These are phyloP conservation scores for Echinops telfairi DNA, from an alignment of 2,113 vertebrate species.

Conservation along the genomic window DNA sequence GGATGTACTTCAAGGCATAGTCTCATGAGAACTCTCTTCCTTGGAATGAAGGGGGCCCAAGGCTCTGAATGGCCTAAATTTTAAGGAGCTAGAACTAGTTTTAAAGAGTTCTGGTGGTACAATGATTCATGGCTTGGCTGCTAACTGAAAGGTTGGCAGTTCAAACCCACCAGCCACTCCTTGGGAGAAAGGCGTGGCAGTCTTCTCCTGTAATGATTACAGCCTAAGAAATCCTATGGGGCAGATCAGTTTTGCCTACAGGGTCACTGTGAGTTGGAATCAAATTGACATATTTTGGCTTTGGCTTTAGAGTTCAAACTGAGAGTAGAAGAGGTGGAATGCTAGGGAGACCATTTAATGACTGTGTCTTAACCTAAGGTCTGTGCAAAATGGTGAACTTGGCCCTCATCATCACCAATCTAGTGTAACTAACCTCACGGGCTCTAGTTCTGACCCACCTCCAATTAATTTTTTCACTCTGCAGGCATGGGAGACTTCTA, in stretches of 20 bases:
- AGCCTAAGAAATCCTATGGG: too few relatives aligned
- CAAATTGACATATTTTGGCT: neutral
- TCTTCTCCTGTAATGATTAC: neutral
- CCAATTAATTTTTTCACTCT: slow-evolving; percentile 35
- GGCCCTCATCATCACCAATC: neutral
- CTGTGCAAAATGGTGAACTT: slow-evolving; percentile 34
- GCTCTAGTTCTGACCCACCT: neutral
- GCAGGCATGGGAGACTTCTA: neutral
- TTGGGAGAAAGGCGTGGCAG: neutral
- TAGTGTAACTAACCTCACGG: neutral
- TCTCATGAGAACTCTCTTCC: slow-evolving; percentile 16
- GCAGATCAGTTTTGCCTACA: neutral
- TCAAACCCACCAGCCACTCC: neutral
- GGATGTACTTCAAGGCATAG: neutral
- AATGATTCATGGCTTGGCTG: neutral
- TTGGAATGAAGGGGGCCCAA: neutral
- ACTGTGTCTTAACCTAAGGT: slow-evolving; percentile 15
- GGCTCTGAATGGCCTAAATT: neutral
- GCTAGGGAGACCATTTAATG: neutral
- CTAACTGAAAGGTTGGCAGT: neutral
- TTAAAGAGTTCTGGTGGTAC: neutral
- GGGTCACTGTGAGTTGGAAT: neutral
- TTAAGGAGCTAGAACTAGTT: slow-evolving; percentile 1
- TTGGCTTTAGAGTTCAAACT: neutral
- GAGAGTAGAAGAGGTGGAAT: neutral